A percentile compares a stretch with the other conserved stretches of the same genome.
phyloP scores from a whole-genome alignment of 1,140 invertebrate species.

The Rhagoletis pomonella region DNA sequence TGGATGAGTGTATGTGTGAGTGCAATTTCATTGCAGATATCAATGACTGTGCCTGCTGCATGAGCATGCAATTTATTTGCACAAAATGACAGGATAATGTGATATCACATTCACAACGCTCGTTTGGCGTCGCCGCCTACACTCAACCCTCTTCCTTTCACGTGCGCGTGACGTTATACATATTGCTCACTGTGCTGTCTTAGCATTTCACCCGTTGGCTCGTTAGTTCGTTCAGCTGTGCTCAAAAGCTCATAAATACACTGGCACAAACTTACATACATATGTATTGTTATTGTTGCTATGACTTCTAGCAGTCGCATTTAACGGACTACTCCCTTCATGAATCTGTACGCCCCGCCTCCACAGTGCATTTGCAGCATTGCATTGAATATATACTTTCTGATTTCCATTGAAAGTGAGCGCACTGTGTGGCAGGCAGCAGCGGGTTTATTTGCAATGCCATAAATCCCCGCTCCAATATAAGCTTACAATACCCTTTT shows the following conservation, averaged over 20 bases:
- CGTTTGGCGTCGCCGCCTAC: not conserved
- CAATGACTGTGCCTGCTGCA: constrained; percentile 46
- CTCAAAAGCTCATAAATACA: constrained; percentile 15
- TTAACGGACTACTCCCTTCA: not conserved
- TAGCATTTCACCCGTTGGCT: constrained; percentile 27
- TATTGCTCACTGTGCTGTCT: not conserved
- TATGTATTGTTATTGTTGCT: not conserved
- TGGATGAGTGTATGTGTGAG: not conserved
- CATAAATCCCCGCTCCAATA: constrained; percentile 19
- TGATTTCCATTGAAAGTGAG: constrained; percentile 14
- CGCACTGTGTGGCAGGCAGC: not conserved
- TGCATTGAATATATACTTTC: not conserved
- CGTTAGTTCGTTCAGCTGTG: constrained; percentile 23
- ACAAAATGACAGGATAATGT: constrained; percentile 52
- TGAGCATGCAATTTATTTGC: constrained; percentile 51
- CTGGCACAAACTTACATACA: not conserved
- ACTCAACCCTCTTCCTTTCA: not conserved
- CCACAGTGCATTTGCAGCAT: not conserved
- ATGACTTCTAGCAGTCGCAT: constrained; percentile 30
- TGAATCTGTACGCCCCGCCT: not conserved
- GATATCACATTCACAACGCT: constrained; percentile 24
- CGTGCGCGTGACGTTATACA: not conserved
- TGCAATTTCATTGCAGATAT: constrained; percentile 40
- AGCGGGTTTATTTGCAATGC: constrained; percentile 32
- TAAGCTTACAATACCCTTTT: not conserved